phyloP scores from a whole-genome alignment of 1,140 invertebrate genomes.

The Anastrepha ludens region DNA sequence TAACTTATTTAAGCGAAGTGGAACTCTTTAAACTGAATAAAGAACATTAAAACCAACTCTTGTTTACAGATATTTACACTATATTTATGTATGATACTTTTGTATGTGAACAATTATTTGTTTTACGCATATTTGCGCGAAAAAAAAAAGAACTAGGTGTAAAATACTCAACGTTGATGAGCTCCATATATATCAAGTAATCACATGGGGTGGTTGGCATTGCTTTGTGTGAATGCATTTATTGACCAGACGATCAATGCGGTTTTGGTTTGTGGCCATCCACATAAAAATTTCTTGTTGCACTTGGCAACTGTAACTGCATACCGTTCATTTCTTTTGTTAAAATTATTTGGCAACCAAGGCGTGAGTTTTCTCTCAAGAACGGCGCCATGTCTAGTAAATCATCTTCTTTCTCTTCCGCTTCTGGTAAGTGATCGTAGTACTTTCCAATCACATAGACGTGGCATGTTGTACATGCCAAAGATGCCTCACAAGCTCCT shows the following conservation, averaged over 20 bases:
- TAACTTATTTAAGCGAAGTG: constrained; percentile 47
- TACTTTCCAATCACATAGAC: constrained; percentile 92
- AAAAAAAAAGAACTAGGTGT: background rate
- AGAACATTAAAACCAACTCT: background rate
- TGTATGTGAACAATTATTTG: background rate
- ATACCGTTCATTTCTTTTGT: constrained; percentile 95
- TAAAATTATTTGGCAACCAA: constrained; percentile 96
- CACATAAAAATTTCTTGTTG: constrained; percentile 98
- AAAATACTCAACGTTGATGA: background rate
- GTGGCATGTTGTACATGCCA: constrained; percentile 99
- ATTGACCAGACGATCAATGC: constrained; percentile 77
- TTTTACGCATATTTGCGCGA: background rate
- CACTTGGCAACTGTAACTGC: constrained; percentile 88
- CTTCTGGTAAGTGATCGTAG: constrained; percentile 83
- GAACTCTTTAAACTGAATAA: constrained; percentile 26
- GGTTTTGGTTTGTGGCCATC: constrained; percentile 96
- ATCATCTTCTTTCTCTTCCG: constrained; percentile 96
- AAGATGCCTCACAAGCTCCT: constrained; percentile 97
- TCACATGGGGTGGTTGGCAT: background rate
- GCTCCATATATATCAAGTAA: background rate
- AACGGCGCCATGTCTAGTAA: constrained; percentile 97
- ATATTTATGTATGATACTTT: background rate
- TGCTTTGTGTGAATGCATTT: background rate
- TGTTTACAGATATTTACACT: background rate
- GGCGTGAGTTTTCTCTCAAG: constrained; percentile 94